Base-by-base conservation (phyloP, 2,113 vertebrate genomes). In the Ceyx margarethae region DNA sequence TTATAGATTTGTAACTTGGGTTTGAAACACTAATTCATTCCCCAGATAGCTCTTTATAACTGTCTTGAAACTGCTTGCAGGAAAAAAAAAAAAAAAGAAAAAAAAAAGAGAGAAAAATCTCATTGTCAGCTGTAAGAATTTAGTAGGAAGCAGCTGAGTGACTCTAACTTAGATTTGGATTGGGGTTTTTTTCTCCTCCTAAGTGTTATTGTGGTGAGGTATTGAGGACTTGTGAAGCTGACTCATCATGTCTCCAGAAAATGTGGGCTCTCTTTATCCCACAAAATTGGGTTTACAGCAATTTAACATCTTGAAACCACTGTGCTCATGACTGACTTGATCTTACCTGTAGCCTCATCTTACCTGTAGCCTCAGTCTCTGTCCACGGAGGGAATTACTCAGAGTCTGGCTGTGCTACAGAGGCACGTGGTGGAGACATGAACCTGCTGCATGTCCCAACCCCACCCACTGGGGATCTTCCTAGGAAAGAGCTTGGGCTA, bases 1-100 rank as follows among this genome's bases (percentile, higher is more conserved):
- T 96, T 96, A 91, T 95, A 92, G 94, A 95, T 95, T 95, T 92
- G 76, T 80, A 90, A 92, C 94, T 95, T 57, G 80, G 84, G 74
- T 93, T 93, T 86, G 91, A 77, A 95, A 91, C 94, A 84, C 95
- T 96, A 93, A 93, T 95, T 94, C 92, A 40, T 78, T 91, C 81
- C 89, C 91, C 87, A 69, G 90, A 48, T 56, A 85, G 69, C 69
- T 87, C 84, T 78, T 91, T 53, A 74, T 90, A 93, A 85, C 74
- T 85, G 86, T 71, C 68, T 80, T 76, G 45, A 71, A 86, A 51
- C 89, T 90, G 81, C 79, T 87, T 10, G 19, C 85, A 87, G 81
- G 57, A 9, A 42, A 40, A 61, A 29, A 82, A 40, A 66, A 58
- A 42, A n/a, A 46, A 31, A 35, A 58, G 2, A 18, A 43, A 57